These are phyloP conservation scores for Amblyopsis hoosieri DNA, from an alignment of 2,797 vertebrate genomes.

Conservation along the genomic window DNA sequence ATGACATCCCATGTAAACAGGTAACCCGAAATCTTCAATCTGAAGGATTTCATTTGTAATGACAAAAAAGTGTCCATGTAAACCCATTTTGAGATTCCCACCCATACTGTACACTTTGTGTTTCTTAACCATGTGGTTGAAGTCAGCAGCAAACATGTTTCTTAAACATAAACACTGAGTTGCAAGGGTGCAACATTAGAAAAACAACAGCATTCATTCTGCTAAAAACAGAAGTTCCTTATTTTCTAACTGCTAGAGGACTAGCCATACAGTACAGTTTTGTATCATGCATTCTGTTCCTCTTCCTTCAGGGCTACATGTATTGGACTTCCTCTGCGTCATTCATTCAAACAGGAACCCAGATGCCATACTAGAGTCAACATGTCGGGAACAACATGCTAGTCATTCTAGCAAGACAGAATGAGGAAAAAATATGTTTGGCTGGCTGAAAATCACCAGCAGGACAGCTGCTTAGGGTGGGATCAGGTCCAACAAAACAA, in stretches of 20 bases:
- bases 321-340: neutral
- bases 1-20: too few species aligned
- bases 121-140: too few species aligned
- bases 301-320: neutral
- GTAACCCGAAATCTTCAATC: too few species aligned
- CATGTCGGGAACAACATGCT: conserved; percentile 33
- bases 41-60: too few species aligned
- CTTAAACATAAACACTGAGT: too few species aligned
- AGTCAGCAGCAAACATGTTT: too few species aligned
- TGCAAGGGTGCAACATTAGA: neutral
- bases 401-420: conserved; percentile 17
- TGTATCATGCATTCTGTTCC: conserved; percentile 1
- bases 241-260: neutral
- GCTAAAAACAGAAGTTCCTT: neutral
- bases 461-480: conserved; percentile 59
- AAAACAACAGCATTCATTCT: too few species aligned
- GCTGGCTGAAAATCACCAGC: conserved; percentile 33
- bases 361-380: neutral
- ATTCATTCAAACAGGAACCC: conserved; percentile 25
- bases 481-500: conserved; percentile 41
- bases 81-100: too few species aligned
- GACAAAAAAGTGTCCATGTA: too few species aligned
- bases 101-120: too few species aligned
- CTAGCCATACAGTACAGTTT: neutral
- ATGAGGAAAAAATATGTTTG: neutral